Evolutionary conservation across 1,140 invertebrate species (phyloP), one percentile per base, ranked within the genome.

Genomic region (Scylla paramamosain): DNA sequence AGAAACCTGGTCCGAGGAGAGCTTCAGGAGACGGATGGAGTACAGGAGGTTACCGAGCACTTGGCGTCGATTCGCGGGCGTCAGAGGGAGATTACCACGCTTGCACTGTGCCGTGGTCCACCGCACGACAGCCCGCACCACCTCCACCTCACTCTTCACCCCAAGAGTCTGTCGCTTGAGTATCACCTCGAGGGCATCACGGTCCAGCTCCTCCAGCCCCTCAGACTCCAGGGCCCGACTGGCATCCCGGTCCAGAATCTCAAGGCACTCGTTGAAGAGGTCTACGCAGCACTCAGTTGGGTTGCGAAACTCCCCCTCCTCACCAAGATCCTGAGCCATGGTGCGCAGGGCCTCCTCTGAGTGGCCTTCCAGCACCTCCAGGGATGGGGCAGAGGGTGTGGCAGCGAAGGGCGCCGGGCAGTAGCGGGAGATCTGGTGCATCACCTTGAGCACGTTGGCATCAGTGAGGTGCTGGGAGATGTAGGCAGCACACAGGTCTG

Each of bases 81-180:
- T 98, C 32, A 98, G 96, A 94, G 98, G 98, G 46, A 98, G 96
- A 46, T 98, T 97, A 45, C 97, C 97, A 86, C 98, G 97, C 93
- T 98, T 97, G 96, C 98, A 98, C 91, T 98, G 97, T 7, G 98
- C 97, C 31, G 97, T 97, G 10, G 97, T 97, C 98, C 98, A 98
- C 92, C 98, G 97, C 31, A 97, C 97, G 77, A 98, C 96, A 6
- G 98, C 98, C 20, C 97, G 96, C 77, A 98, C 98, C 4, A 98
- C 96, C 0, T 97, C 96, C 2, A 97, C 97, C 96, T 98, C 98
- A 86, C 97, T 97, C 0, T 97, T 96, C 0, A 98, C 96, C 82
- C 97, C 96, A 20, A 98, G 96, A 7, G 97, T 98, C 93, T 98
- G 97, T 1, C 98, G 97, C 87, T 97, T 97, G 0, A 98, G 97